phyloP scores from a whole-genome alignment of 2,797 vertebrate genomes.

The Melanitta fusca region DNA sequence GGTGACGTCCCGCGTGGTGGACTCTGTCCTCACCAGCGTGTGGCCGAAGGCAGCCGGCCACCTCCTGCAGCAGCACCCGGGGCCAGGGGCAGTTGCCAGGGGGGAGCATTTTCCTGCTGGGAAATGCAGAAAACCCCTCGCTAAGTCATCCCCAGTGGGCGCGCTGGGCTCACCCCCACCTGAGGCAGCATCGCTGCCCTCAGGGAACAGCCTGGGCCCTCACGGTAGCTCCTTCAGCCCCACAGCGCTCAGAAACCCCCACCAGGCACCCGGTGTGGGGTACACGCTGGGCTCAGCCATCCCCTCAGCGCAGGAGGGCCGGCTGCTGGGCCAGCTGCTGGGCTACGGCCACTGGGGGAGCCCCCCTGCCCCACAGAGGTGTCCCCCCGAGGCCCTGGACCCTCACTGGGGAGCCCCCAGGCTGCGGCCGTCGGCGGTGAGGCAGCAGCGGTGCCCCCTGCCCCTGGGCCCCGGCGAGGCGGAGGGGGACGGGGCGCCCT shows the following conservation, averaged over 20 bases:
- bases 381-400: constrained; percentile 79
- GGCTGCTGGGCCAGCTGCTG: constrained; percentile 86
- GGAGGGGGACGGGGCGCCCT: constrained; percentile 72
- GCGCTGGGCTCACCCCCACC: constrained; percentile 75
- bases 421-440: constrained; percentile 81
- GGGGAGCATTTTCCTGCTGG: neutral
- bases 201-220: constrained; percentile 77
- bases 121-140: constrained; percentile 29
- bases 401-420: constrained; percentile 84
- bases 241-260: constrained; percentile 81
- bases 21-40: constrained; percentile 86
- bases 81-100: constrained; percentile 52
- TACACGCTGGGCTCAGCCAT: constrained; percentile 79
- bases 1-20: constrained; percentile 86
- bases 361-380: constrained; percentile 74
- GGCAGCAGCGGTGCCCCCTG: constrained; percentile 79
- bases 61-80: constrained; percentile 69
- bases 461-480: constrained; percentile 71
- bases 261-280: constrained; percentile 75
- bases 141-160: neutral
- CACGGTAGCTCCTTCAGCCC: constrained; percentile 70
- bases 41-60: constrained; percentile 72
- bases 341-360: constrained; percentile 83
- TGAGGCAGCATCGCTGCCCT: constrained; percentile 80
- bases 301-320: constrained; percentile 81